phyloP scores from a whole-genome alignment of 30 jellyfish, hydroid and myxozoan species.

The Cassiopea andromeda region DNA sequence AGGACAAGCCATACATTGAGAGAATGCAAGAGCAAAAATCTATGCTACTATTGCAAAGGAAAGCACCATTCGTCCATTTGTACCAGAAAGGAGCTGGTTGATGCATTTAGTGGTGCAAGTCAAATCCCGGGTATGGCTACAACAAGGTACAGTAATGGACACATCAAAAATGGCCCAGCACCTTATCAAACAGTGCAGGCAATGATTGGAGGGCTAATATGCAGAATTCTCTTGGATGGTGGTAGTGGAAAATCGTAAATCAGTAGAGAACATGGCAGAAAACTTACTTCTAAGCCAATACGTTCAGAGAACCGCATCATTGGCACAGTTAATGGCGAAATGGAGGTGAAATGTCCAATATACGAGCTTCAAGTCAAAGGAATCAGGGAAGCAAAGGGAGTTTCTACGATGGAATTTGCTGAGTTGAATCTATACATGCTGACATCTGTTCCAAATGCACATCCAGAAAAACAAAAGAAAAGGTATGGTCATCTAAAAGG shows the following conservation, averaged over 20 bases:
- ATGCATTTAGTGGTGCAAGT: background rate
- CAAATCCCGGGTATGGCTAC: background rate
- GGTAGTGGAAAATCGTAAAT: constrained; percentile 57
- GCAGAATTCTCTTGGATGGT: constrained; percentile 52
- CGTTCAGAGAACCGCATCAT: constrained; percentile 37
- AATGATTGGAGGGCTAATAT: background rate
- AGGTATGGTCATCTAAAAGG: constrained; percentile 34
- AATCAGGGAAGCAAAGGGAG: constrained; percentile 40
- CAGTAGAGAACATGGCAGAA: constrained; percentile 46
- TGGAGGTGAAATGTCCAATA: constrained; percentile 27
- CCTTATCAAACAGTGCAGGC: constrained; percentile 46
- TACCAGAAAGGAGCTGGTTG: background rate
- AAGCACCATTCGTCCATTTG: constrained; percentile 54
- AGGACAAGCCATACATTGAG: constrained; percentile 33
- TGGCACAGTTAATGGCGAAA: constrained; percentile 53
- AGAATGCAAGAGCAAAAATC: constrained; percentile 37
- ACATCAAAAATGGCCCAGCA: constrained; percentile 51
- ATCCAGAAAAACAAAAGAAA: constrained; percentile 36
- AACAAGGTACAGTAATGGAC: constrained; percentile 14
- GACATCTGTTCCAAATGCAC: constrained; percentile 40
- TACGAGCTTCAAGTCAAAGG: constrained; percentile 48
- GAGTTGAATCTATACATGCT: constrained; percentile 34
- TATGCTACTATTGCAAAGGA: constrained; percentile 42
- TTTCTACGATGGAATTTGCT: constrained; percentile 50
- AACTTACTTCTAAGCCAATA: background rate